Evolutionary conservation across 2,797 vertebrate genomes (phyloP), one percentile per base, ranked within the genome.

Genomic region (Leptodactylus fallax): DNA sequence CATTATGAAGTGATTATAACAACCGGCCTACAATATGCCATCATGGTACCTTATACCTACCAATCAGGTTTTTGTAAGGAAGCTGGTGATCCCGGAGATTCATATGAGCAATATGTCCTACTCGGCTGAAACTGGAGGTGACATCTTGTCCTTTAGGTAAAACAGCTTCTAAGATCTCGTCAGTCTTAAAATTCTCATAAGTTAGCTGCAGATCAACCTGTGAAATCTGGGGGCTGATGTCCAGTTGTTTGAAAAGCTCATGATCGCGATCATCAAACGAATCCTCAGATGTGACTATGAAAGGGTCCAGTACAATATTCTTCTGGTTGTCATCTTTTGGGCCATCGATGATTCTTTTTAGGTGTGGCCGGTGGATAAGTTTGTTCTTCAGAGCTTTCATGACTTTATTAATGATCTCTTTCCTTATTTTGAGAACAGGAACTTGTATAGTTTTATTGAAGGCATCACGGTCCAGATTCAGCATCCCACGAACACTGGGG

Each of bases 71-170:
- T 91, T 94, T 97, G 94, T 96, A 99, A 0, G 96, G 93, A 12
- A 99, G 96, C 90, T 99, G 98, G 92, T 99, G 98, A 45, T 98
- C 98, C 91, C 98, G 95, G 87, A 99, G 96, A 82, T 99, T 99
- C 93, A 99, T 88, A 87, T 99, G 98, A 82, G 95, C 97, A 4
- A 99, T 99, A 92, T 99, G 98, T 87, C 98, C 98, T 74, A 99
- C 94, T 21, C 98, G 95, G 93, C 98, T 99, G 91, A 99, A 99
- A 0, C 94, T 95, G 0, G 98, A 97, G 16, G 96, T 97, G 91
- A 99, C 97, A 0, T 98, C 97, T 67, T 98, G 97, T 11, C 96
- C 97, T 89, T 94, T 93, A 0, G 98, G 98, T 49, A 99, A 96
- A 90, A 99, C 97, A 0, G 98, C 98, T 90, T 94, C 95, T 86